Conservation (phyloP, 2,888 invertebrate species). For the Nephrotoma guestfalica region DNA sequence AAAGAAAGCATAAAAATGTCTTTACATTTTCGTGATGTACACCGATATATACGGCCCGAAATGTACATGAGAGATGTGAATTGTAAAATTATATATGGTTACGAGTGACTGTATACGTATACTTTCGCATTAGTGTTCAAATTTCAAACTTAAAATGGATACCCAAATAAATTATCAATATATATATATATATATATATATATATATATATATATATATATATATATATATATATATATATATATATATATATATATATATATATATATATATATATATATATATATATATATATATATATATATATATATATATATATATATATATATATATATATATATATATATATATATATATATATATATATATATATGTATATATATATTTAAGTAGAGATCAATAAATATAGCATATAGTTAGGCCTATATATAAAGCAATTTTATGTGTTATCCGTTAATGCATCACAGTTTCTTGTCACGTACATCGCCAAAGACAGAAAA, state of each 20-base stretch:
- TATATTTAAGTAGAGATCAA: too few relatives aligned
- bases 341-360: too few relatives aligned
- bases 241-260: too few relatives aligned
- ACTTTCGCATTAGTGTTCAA: background rate
- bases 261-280: too few relatives aligned
- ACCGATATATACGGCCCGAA: background rate
- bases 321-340: too few relatives aligned
- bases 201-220: too few relatives aligned
- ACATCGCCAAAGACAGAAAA: background rate
- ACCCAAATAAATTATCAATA: background rate
- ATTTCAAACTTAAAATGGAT: background rate
- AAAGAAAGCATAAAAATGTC: background rate
- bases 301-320: too few relatives aligned
- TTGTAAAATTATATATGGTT: background rate
- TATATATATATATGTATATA: too few relatives aligned
- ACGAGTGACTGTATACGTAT: background rate
- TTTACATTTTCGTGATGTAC: background rate
- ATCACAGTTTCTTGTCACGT: background rate
- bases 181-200: background rate
- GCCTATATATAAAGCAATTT: background rate
- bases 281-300: too few relatives aligned
- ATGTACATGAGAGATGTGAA: background rate
- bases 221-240: too few relatives aligned
- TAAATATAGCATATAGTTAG: too few relatives aligned
- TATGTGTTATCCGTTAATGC: background rate